These are phyloP conservation scores for Dallia pectoralis DNA, from an alignment of 2,797 vertebrate species.

Conservation along the genomic window DNA sequence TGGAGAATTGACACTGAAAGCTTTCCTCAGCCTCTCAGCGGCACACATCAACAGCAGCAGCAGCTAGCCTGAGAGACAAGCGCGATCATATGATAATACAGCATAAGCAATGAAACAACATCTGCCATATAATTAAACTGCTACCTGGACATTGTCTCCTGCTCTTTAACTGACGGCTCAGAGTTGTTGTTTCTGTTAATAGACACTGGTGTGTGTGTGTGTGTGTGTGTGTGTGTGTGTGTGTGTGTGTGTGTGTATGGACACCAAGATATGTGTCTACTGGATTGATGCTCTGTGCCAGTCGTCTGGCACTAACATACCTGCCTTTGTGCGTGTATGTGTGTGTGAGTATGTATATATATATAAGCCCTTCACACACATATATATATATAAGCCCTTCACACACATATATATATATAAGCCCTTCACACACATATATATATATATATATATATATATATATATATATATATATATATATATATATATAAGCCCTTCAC, in stretches of 20 bases:
- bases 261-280: too few relatives aligned
- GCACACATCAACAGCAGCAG: not conserved
- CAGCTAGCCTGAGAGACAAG: not conserved
- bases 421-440: conserved; percentile 52
- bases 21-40: not conserved
- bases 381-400: too few relatives aligned
- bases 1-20: not conserved
- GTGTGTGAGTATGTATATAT: too few relatives aligned
- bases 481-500: not conserved
- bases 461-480: not conserved
- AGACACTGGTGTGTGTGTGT: too few relatives aligned
- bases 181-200: conserved; percentile 62
- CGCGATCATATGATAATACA: conserved; percentile 4
- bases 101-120: conserved; percentile 19
- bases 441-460: not conserved
- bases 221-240: too few relatives aligned
- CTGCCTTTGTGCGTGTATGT: too few relatives aligned
- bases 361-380: too few relatives aligned
- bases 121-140: conserved; percentile 45
- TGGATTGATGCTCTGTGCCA: too few relatives aligned
- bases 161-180: conserved; percentile 51
- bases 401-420: too few relatives aligned
- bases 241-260: too few relatives aligned
- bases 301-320: too few relatives aligned
- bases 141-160: conserved; percentile 49